A percentile compares a stretch with the other conserved stretches of the same genome.
Evolutionary conservation across 2,888 invertebrate genomes (phyloP).

Genomic region (Eucriotettix oculatus): DNA sequence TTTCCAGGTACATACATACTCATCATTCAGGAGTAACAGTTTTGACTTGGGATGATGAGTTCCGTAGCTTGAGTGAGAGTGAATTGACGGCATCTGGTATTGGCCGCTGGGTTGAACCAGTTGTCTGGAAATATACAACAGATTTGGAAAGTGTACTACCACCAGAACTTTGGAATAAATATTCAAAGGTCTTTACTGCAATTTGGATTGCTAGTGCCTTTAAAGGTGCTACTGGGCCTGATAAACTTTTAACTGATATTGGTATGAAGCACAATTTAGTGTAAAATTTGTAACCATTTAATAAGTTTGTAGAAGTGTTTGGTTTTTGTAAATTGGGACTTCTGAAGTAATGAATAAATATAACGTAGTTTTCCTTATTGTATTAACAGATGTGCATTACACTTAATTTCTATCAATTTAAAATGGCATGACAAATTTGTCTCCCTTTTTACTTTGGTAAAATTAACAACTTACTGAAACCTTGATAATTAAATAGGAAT

Average conservation of each 20-base stretch:
- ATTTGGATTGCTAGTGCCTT: conserved; percentile 74
- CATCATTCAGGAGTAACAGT: conserved; percentile 35
- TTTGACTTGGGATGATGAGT: conserved; percentile 74
- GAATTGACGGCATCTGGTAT: conserved; percentile 29
- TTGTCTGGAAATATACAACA: conserved; percentile 51
- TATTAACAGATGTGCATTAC: no score
- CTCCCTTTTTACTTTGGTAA: no score
- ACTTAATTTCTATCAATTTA: no score
- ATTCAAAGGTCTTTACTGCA: conserved; percentile 40
- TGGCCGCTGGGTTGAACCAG: conserved; percentile 39
- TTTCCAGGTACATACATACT: conserved; percentile 25
- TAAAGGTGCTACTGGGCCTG: conserved; percentile 53
- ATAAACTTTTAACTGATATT: conserved; percentile 34
- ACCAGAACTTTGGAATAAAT: conserved; percentile 31
- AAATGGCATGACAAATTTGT: no score
- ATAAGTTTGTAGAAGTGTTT: no score
- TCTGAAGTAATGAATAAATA: no score
- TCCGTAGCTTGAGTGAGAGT: conserved; percentile 36
- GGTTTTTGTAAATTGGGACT: no score
- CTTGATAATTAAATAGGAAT: no score
- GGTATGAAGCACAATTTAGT: conserved; percentile 11
- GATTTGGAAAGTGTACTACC: conserved; percentile 24
- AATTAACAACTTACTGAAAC: no score
- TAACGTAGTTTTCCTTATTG: no score
- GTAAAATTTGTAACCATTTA: no score